Percentiles rank a stretch among this genome's conserved stretches.
These are phyloP conservation scores for Didymodactylos carnosus DNA, from an alignment of 2,888 invertebrate genomes.

Conservation along the genomic window DNA sequence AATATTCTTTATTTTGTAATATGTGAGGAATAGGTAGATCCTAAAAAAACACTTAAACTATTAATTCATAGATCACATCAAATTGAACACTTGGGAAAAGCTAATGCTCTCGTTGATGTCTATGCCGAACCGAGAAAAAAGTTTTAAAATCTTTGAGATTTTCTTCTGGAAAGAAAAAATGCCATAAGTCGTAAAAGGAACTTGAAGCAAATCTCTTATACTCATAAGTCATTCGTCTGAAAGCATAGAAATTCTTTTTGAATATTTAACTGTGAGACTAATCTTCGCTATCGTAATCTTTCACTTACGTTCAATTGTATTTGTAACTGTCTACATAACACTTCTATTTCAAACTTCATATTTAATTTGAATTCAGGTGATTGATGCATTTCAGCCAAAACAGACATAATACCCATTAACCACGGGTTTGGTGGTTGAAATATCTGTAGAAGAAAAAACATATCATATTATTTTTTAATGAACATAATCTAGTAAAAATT, in stretches of 20 bases:
- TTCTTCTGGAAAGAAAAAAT: no score
- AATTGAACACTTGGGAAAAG: no score
- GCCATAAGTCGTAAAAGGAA: no score
- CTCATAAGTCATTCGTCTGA: no score
- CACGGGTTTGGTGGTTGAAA: slow-evolving; percentile 94
- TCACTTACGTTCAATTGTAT: slow-evolving; percentile 35
- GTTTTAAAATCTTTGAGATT: not conserved
- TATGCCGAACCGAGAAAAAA: no score
- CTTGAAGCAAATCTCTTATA: no score
- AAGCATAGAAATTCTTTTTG: no score
- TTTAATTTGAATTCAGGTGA: slow-evolving; percentile 87
- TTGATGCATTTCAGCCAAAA: slow-evolving; percentile 81
- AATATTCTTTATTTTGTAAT: not conserved
- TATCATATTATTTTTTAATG: not conserved
- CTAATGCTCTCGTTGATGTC: no score
- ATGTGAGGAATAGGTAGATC: not conserved
- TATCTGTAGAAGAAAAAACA: not conserved
- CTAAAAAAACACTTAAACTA: no score
- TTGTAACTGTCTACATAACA: slow-evolving; percentile 73
- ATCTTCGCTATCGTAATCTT: no score
- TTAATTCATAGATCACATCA: no score
- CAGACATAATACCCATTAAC: slow-evolving; percentile 91
- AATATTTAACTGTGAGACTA: no score
- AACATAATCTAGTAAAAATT: not conserved
- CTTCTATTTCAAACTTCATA: slow-evolving; percentile 86